phyloP scores from a whole-genome alignment of 35 echinoderm and acorn worm species.

The Chiridota heheva region DNA sequence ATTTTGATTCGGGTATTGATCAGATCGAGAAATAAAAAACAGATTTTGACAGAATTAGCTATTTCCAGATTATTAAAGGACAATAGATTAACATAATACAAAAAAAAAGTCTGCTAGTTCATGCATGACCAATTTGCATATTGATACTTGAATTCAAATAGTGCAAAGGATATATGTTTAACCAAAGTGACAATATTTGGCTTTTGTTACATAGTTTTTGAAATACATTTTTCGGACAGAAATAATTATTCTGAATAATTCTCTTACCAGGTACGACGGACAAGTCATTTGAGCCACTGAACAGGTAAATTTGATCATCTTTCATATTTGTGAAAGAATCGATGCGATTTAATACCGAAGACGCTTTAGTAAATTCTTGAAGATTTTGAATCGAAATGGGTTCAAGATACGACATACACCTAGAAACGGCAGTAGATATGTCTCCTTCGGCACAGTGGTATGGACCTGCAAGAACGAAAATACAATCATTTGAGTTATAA shows the following conservation, averaged over 20 bases:
- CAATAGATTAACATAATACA: neutral
- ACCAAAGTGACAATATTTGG: neutral
- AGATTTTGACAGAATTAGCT: constrained; percentile 10
- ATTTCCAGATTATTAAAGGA: neutral
- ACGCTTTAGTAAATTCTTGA: too few relatives aligned
- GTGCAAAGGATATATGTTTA: neutral
- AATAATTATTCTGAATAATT: neutral
- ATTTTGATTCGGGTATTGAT: too few relatives aligned
- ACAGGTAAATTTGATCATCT: constrained; percentile 11
- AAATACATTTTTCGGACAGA: too few relatives aligned
- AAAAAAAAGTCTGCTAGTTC: neutral
- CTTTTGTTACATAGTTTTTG: neutral
- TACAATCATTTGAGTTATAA: neutral
- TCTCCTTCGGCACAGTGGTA: constrained; percentile 79
- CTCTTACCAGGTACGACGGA: constrained; percentile 5
- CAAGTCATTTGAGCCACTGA: constrained; percentile 4
- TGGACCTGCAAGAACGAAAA: constrained; percentile 31
- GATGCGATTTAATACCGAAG: too few relatives aligned
- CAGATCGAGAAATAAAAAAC: constrained; percentile 47
- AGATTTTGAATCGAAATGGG: too few relatives aligned
- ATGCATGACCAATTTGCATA: neutral
- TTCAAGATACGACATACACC: too few relatives aligned
- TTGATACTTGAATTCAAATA: neutral
- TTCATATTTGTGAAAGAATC: constrained; percentile 16
- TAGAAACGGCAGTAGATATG: too few relatives aligned